These are phyloP conservation scores for Archegozetes longisetosus DNA, from an alignment of 1,140 invertebrate species.

Conservation along the genomic window DNA sequence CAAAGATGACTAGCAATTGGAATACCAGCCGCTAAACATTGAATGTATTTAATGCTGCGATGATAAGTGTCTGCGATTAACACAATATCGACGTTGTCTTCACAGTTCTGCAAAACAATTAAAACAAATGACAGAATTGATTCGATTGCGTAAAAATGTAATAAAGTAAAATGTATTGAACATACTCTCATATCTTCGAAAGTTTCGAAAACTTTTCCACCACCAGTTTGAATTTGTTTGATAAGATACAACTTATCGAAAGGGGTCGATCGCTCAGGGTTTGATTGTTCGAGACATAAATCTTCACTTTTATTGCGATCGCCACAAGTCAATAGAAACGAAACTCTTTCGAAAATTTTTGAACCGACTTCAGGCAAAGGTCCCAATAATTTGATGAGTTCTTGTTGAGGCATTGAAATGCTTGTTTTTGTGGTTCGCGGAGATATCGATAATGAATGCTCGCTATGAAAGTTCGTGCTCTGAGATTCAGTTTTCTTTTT, in stretches of 20 bases:
- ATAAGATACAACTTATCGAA: constrained; percentile 28
- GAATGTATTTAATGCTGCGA: constrained; percentile 30
- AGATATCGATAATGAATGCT: constrained; percentile 5
- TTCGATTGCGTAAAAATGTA: constrained; percentile 4
- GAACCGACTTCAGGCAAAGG: background rate
- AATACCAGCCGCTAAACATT: constrained; percentile 29
- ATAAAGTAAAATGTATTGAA: background rate
- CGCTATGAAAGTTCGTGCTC: background rate
- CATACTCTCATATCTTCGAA: constrained; percentile 25
- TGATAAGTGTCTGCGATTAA: constrained; percentile 28
- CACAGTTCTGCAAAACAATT: constrained; percentile 2
- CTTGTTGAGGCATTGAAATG: background rate
- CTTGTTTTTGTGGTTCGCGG: background rate
- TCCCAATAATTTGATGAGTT: constrained; percentile 7
- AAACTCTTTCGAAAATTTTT: background rate
- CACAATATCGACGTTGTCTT: constrained; percentile 20
- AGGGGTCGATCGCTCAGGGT: constrained; percentile 10
- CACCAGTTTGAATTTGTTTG: constrained; percentile 24
- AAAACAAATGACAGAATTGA: constrained; percentile 1
- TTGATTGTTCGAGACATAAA: background rate
- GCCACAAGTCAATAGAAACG: constrained; percentile 5
- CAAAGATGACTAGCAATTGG: constrained; percentile 30
- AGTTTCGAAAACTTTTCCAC: constrained; percentile 26
- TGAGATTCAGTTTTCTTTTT: background rate
- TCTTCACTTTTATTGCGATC: background rate